Evolutionary conservation across 1,140 invertebrate species (phyloP).

Genomic region (Antheraea pernyi): DNA sequence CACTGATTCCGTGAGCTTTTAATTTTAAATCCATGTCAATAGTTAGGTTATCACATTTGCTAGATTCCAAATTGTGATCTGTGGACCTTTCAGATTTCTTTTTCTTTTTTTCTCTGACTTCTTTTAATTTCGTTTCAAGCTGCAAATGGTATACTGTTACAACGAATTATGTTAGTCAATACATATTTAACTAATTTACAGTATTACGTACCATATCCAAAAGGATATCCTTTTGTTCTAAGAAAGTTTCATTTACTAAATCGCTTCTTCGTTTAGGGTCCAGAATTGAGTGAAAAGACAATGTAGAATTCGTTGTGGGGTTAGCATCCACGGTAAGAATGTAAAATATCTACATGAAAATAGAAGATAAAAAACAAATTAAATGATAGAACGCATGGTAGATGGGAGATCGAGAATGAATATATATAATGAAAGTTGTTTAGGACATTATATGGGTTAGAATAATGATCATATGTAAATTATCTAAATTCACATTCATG

Average conservation of each 20-base stretch:
- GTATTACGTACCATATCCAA: conserved; percentile 47
- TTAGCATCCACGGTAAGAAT: background rate
- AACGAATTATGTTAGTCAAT: background rate
- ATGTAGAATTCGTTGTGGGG: background rate
- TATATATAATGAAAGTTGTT: no score
- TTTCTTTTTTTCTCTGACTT: conserved; percentile 59
- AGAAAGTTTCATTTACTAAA: conserved; percentile 50
- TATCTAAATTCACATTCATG: no score
- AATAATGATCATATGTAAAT: no score
- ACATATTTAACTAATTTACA: background rate
- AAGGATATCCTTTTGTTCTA: conserved; percentile 60
- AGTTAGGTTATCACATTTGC: conserved; percentile 38
- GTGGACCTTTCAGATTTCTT: conserved; percentile 32
- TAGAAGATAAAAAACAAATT: background rate
- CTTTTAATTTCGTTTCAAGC: conserved; percentile 66
- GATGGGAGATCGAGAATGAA: no score
- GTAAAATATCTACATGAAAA: background rate
- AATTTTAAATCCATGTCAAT: conserved; percentile 47
- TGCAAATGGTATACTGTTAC: conserved; percentile 15
- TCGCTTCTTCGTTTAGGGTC: conserved; percentile 40
- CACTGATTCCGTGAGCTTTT: conserved; percentile 49
- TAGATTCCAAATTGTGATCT: conserved; percentile 12
- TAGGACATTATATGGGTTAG: no score
- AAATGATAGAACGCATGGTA: background rate
- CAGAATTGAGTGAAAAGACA: conserved; percentile 17